Evolutionary conservation across 2,888 invertebrate species (phyloP), one percentile per base, ranked within the genome.

Genomic region (Sminthurinus aureus): DNA sequence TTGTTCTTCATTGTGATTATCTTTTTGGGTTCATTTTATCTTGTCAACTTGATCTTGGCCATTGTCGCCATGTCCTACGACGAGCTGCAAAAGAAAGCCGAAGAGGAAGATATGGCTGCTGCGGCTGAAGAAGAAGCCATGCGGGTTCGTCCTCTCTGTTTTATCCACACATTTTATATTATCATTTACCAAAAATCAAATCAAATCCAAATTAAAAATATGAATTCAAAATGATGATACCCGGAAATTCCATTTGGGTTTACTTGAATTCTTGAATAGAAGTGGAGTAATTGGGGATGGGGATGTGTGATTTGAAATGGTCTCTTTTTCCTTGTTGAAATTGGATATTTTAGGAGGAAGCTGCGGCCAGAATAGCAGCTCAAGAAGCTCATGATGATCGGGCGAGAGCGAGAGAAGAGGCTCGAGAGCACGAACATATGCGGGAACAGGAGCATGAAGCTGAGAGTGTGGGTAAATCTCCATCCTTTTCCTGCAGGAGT

Each of bases 31-130:
- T 98, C 98, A 87, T 98, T 98, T 93, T 99, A 98, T 93, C 94
- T 99, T 90, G 97, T 99, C 90, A 99, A 99, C 92, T 94, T 99
- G 93, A 99, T 98, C 92, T 95, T 99, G 93, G 98, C 98, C 91
- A 98, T 99, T 92, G 98, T 81, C 80, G 98, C 98, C 90, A 98
- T 98, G 98, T 98, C 98, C 81, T 99, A 99, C 92, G 98, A 98
- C 91, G 98, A 99, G 92, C 93, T 98, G 91, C 98, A 98, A 92
- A 98, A 97, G 93, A 97, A 97, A 92, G 98, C 97, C 82, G 96
- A 96, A 91, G 97, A 97, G 91, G 97, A 98, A 90, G 97, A 97
- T 91, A 89, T 90, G 84, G 90, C 90, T n/a, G 91, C 90, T 0
- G 96, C 96, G 86, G 97, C 96, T 74, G 98, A 98, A 91, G 97